Conservation (phyloP, 2,797 vertebrate genomes). For the Gymnodraco acuticeps region DNA sequence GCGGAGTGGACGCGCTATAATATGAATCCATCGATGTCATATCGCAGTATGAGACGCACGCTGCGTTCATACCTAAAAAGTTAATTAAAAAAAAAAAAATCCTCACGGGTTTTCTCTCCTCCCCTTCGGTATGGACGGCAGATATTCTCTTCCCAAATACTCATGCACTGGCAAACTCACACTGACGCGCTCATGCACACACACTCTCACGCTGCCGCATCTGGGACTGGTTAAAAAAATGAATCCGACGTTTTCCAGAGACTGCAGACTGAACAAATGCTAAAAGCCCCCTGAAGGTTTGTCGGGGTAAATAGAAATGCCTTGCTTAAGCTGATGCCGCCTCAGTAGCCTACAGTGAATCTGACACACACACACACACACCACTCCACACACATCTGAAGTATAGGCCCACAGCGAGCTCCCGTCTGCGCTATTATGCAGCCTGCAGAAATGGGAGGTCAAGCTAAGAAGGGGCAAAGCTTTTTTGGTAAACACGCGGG, state of each 20-base stretch:
- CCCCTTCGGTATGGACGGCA: conserved; percentile 62
- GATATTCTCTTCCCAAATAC: conserved; percentile 73
- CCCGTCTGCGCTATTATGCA: conserved; percentile 82
- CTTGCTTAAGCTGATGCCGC: conserved; percentile 78
- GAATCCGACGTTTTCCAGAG: conserved; percentile 93
- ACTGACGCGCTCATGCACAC: conserved; percentile 68
- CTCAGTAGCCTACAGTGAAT: conserved; percentile 69
- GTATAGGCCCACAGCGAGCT: conserved; percentile 68
- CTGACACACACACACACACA: conserved; percentile 36
- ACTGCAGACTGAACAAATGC: conserved; percentile 89
- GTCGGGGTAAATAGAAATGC: conserved; percentile 82
- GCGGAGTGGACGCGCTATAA: conserved; percentile 90
- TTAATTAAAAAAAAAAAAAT: conserved; percentile 64
- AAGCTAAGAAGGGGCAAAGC: conserved; percentile 64
- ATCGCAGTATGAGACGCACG: conserved; percentile 96
- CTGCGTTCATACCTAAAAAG: conserved; percentile 94
- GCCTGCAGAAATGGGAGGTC: conserved; percentile 81
- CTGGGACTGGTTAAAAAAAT: conserved; percentile 89
- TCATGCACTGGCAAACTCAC: conserved; percentile 73
- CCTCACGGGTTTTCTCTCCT: conserved; percentile 73
- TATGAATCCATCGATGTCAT: conserved; percentile 97
- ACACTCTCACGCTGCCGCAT: conserved; percentile 82
- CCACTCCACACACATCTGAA: conserved; percentile 49
- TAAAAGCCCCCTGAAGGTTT: conserved; percentile 90
- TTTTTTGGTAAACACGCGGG: conserved; percentile 80